Percentiles rank a stretch among this genome's conserved stretches.
phyloP scores from a whole-genome alignment of 2,888 invertebrate species.

The Lordiphosa andalusiaca region DNA sequence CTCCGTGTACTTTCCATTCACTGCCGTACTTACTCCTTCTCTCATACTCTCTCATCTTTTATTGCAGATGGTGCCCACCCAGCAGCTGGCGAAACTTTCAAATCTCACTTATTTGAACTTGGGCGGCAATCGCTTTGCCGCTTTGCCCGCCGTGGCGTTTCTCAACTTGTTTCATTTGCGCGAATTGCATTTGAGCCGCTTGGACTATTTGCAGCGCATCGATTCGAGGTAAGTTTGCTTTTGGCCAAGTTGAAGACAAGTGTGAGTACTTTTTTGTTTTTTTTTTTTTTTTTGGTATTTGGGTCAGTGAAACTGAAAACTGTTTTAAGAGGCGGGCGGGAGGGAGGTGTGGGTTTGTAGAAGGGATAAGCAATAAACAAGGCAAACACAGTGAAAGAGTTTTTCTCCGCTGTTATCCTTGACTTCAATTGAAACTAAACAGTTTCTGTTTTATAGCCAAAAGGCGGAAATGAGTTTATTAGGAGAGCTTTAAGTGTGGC shows the following conservation, averaged over 20 bases:
- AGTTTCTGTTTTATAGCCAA: background rate
- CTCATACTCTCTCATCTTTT: background rate
- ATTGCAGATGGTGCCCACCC: conserved; percentile 85
- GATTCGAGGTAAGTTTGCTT: conserved; percentile 82
- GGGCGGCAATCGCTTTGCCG: conserved; percentile 88
- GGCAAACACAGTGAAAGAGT: conserved; percentile 2
- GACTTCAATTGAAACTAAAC: conserved; percentile 3
- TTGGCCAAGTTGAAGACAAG: background rate
- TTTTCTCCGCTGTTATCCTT: conserved; percentile 2
- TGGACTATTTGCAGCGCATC: conserved; percentile 85
- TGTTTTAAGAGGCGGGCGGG: background rate
- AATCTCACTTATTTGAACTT: conserved; percentile 88
- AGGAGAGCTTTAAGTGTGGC: background rate
- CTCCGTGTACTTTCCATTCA: conserved; percentile 27
- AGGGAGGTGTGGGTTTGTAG: too few relatives aligned
- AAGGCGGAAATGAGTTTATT: background rate
- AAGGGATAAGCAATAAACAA: conserved; percentile 6
- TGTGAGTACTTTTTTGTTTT: background rate
- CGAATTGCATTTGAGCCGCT: conserved; percentile 86
- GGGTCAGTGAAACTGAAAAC: conserved; percentile 12
- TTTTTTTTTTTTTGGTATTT: background rate
- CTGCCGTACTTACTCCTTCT: conserved; percentile 11
- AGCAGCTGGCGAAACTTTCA: conserved; percentile 87
- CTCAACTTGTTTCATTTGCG: conserved; percentile 91
- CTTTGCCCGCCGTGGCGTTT: conserved; percentile 88